These are phyloP conservation scores for Porites rus DNA, from an alignment of 92 coral and sea anemone species.

Conservation along the genomic window DNA sequence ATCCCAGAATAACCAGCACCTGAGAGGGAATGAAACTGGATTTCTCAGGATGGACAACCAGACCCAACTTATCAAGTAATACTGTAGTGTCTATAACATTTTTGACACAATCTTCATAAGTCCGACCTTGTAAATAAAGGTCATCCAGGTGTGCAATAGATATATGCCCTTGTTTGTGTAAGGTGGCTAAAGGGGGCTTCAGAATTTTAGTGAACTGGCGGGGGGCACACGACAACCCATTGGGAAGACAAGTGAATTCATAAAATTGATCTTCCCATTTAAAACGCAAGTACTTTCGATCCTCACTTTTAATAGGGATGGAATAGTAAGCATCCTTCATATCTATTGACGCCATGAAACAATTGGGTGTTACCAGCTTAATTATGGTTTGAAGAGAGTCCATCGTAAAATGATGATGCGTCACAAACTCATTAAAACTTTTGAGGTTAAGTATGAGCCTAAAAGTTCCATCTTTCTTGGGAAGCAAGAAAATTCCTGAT, in stretches of 20 bases:
- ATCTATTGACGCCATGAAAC: constrained; percentile 65
- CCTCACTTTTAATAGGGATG: constrained; percentile 1
- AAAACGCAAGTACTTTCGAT: constrained; percentile 15
- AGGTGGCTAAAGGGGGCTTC: constrained; percentile 35
- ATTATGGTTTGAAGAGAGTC: constrained; percentile 45
- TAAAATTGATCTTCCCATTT: constrained; percentile 10
- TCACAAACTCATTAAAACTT: constrained; percentile 48
- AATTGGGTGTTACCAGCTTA: constrained; percentile 46
- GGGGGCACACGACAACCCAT: constrained; percentile 57
- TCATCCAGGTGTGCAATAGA: constrained; percentile 44
- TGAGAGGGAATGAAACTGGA: constrained; percentile 26
- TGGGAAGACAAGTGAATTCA: constrained; percentile 65
- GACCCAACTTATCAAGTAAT: constrained; percentile 25
- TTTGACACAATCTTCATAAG: constrained; percentile 33
- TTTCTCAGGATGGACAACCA: constrained; percentile 49
- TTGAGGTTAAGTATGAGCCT: constrained; percentile 54
- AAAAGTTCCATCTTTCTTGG: constrained; percentile 24
- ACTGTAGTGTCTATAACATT: constrained; percentile 60
- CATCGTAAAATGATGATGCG: constrained; percentile 65
- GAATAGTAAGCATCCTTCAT: constrained; percentile 54
- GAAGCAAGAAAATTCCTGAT: constrained; percentile 39
- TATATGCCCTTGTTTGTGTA: constrained; percentile 47
- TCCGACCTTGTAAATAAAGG: constrained; percentile 46
- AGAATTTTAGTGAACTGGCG: constrained; percentile 39
- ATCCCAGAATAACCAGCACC: constrained; percentile 30